Evolutionary conservation across 1,140 invertebrate genomes (phyloP).

Genomic region (Bombus pascuorum): DNA sequence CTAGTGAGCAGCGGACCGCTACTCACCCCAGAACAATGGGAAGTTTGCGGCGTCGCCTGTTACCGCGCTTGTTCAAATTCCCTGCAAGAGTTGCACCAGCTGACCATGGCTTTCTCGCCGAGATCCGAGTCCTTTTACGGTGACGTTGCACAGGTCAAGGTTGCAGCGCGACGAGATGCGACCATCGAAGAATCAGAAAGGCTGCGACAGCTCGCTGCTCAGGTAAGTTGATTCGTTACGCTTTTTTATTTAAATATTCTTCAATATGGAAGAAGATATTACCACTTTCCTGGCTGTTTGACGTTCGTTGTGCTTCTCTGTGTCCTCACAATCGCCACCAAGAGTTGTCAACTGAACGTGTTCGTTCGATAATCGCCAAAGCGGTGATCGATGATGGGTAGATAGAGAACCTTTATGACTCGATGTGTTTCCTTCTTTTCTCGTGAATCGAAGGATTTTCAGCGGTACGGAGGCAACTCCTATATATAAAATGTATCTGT

Average conservation of each 20-base stretch:
- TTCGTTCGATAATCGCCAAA: neutral
- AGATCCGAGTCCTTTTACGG: constrained; percentile 97
- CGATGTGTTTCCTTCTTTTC: neutral
- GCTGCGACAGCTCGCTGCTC: constrained; percentile 92
- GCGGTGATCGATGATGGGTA: neutral
- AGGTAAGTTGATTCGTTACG: constrained; percentile 82
- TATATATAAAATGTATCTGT: neutral
- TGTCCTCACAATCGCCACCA: constrained; percentile 49
- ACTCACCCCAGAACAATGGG: constrained; percentile 92
- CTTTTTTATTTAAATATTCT: neutral
- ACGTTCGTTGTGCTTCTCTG: constrained; percentile 65
- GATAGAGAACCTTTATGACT: neutral
- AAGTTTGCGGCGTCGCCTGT: constrained; percentile 90
- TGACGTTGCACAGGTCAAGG: constrained; percentile 95
- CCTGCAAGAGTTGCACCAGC: constrained; percentile 91
- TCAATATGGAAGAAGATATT: constrained; percentile 17
- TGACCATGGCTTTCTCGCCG: constrained; percentile 93
- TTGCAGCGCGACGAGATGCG: constrained; percentile 93
- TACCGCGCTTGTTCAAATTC: constrained; percentile 92
- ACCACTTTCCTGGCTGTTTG: constrained; percentile 51
- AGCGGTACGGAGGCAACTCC: neutral
- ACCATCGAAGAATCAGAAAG: constrained; percentile 91
- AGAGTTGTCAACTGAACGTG: constrained; percentile 14
- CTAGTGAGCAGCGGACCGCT: constrained; percentile 91
- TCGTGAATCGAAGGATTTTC: neutral